phyloP scores from a whole-genome alignment of 2,888 invertebrate species.

The Diaprepes abbreviatus region DNA sequence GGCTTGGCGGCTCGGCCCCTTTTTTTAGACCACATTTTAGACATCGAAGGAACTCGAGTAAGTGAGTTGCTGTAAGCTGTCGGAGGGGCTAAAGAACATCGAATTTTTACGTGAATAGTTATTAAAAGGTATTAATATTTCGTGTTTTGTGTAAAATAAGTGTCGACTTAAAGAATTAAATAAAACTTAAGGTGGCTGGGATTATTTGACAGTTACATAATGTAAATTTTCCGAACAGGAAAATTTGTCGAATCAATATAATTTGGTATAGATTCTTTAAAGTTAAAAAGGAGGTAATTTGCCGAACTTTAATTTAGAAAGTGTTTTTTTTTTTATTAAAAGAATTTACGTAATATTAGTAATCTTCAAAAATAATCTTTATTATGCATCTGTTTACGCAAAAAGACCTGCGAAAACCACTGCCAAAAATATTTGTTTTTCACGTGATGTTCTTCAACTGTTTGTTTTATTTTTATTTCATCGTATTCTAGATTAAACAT shows the following conservation, averaged over 20 bases:
- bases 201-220: constrained; percentile 31
- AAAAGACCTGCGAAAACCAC: constrained; percentile 24
- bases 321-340: neutral
- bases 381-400: neutral
- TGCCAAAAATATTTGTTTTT: constrained; percentile 44
- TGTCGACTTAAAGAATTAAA: neutral
- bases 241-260: neutral
- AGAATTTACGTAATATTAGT: neutral
- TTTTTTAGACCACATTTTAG: constrained; percentile 1
- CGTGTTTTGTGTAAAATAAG: constrained; percentile 1
- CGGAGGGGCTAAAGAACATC: constrained; percentile 28
- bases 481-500: constrained; percentile 6
- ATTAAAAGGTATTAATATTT: constrained; percentile 18
- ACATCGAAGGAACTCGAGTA: neutral
- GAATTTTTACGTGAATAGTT: constrained; percentile 10
- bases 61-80: neutral
- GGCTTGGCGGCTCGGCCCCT: constrained; percentile 1
- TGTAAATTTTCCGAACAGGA: constrained; percentile 10
- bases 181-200: neutral
- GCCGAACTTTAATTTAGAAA: neutral
- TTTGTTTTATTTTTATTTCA: constrained; percentile 14
- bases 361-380: neutral
- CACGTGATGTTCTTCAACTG: constrained; percentile 33
- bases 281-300: neutral
- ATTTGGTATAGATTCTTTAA: neutral